Evolutionary conservation across 2,113 vertebrate species (phyloP), one percentile per base, ranked within the genome.

Genomic region (Brienomyrus brachyistius): DNA sequence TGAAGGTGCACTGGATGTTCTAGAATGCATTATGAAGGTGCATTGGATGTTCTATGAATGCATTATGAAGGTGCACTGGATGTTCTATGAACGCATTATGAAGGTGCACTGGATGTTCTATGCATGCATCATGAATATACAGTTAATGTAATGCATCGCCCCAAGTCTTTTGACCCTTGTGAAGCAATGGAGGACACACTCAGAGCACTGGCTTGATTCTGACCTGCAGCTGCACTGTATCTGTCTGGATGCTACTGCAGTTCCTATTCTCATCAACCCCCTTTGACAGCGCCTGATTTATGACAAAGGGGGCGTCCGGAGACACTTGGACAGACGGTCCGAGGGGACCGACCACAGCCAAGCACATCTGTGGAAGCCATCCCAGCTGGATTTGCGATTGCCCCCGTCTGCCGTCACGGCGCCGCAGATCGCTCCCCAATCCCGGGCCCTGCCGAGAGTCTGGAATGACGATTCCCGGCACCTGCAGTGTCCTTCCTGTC

Each of bases 281-380:
- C 21, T 48, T 2, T 84, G 82, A 84, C 45, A 48, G 40, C 0
- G 0, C 2, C 9, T 84, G 19, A 84, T 84, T 84, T 48, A 84
- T 48, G 82, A 21, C 70, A 43, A 84, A n/a, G 82, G 40, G 17
- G 19, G 9, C 40, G 40, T 84, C 82, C 45, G 2, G 43, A 52
- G 84, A 35, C 45, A 52, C 10, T 86, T 35, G 4, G 48, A 50
- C 84, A 52, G 84, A 52, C 13, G 4, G 13, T n/a, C 84, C 27
- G 2, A 19, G 27, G 27, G 84, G 84, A 54, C 84, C 10, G 15
- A 86, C n/a, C 50, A 10, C n/a, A 52, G 84, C 84, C 47, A 86
- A 52, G 84, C 50, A 51, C 48, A 86, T 86, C 84, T 86, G 84
- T 8, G 50, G n/a, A 86, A 86, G 50, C 13, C 84, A 86, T 86